phyloP scores from a whole-genome alignment of 1,140 invertebrate genomes.

The Hyphantria cunea region DNA sequence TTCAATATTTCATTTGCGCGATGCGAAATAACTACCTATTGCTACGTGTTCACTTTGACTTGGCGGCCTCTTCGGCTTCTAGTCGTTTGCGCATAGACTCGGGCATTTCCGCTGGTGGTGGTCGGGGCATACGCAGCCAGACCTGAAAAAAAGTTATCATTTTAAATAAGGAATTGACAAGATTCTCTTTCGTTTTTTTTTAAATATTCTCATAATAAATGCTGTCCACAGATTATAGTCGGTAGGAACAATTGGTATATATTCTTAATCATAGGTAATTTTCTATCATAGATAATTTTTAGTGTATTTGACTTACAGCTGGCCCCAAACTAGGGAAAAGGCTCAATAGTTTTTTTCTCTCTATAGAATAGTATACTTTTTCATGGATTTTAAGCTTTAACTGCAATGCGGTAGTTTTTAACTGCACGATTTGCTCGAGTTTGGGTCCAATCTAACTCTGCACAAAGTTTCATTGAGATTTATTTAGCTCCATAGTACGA shows the following conservation, averaged over 20 bases:
- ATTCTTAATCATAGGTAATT: conserved; percentile 57
- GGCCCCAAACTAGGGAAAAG: too few species aligned
- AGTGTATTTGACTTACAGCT: too few species aligned
- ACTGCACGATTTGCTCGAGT: too few species aligned
- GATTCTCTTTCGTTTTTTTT: too few species aligned
- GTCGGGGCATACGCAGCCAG: conserved; percentile 94
- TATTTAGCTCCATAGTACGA: too few species aligned
- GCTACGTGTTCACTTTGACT: conserved; percentile 52
- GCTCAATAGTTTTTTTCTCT: too few species aligned
- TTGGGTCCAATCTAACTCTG: too few species aligned
- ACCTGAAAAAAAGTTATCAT: conserved; percentile 64
- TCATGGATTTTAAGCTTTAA: too few species aligned
- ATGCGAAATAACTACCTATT: conserved; percentile 10
- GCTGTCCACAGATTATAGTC: conserved; percentile 49
- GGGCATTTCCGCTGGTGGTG: conserved; percentile 99
- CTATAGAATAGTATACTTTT: too few species aligned
- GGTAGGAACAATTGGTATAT: conserved; percentile 73
- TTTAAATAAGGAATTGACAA: background rate
- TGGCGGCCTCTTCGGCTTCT: conserved; percentile 78
- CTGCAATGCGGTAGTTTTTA: too few species aligned
- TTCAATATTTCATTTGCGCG: background rate
- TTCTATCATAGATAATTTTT: too few species aligned
- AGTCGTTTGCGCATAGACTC: conserved; percentile 95
- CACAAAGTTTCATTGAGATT: too few species aligned
- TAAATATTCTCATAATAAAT: conserved; percentile 3